phyloP scores from a whole-genome alignment of 2,888 invertebrate genomes.

The Geophilus truncorum region DNA sequence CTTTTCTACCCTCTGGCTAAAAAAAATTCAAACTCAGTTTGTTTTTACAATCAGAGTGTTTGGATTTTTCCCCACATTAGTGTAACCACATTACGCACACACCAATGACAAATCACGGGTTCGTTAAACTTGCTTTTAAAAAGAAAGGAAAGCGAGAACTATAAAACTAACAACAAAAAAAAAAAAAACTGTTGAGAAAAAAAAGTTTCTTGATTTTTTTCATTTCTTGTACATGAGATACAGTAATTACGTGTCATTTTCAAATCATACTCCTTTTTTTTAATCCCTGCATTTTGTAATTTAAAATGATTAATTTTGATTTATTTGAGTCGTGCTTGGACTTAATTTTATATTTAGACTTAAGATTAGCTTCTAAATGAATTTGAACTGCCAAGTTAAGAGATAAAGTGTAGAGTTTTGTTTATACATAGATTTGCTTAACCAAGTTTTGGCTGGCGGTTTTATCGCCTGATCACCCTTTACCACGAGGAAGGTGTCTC shows the following conservation, averaged over 20 bases:
- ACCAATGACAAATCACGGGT: constrained; percentile 6
- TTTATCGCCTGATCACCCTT: constrained; percentile 13
- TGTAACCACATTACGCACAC: constrained; percentile 11
- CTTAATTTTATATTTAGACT: no score
- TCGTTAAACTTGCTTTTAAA: neutral
- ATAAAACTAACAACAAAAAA: neutral
- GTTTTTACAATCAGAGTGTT: constrained; percentile 22
- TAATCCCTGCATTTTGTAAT: no score
- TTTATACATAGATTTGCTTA: neutral
- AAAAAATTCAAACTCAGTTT: neutral
- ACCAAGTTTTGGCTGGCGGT: neutral
- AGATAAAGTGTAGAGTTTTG: neutral
- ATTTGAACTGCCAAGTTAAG: neutral
- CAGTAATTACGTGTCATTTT: no score
- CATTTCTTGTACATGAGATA: no score
- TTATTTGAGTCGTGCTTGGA: no score
- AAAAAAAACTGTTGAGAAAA: no score
- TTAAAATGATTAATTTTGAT: no score
- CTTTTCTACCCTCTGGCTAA: neutral
- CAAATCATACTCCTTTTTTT: no score
- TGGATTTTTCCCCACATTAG: neutral
- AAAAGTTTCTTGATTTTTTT: neutral
- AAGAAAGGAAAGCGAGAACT: neutral
- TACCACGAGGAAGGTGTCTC: constrained; percentile 19
- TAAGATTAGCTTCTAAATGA: no score